phyloP scores from a whole-genome alignment of 2,797 vertebrate genomes.

The Sphaeramia orbicularis region DNA sequence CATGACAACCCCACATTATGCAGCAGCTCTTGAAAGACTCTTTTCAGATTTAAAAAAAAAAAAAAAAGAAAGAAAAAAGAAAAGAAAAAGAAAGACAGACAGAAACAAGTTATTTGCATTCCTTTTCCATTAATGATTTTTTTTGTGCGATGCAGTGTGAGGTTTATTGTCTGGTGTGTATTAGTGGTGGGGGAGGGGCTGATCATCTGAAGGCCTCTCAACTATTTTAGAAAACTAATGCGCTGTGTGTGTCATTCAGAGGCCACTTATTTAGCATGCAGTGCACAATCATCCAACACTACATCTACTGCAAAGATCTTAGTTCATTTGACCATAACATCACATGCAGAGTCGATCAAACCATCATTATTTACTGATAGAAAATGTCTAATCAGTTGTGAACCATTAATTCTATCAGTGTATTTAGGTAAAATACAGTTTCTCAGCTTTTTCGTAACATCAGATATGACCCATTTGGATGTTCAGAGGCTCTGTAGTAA shows the following conservation, averaged over 20 bases:
- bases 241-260: conserved; percentile 45
- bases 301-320: conserved; percentile 32
- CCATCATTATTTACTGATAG: no score
- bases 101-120: conserved; percentile 81
- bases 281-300: conserved; percentile 44
- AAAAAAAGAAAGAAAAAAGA: conserved; percentile 8
- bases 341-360: no score
- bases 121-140: conserved; percentile 70
- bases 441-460: no score
- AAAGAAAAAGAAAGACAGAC: conserved; percentile 45
- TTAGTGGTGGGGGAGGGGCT: conserved; percentile 1
- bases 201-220: conserved; percentile 42
- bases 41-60: conserved; percentile 70
- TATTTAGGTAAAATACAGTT: no score
- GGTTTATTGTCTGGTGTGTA: conserved; percentile 56
- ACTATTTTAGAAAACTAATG: conserved; percentile 54
- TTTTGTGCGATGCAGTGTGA: conserved; percentile 39
- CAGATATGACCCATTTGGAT: no score
- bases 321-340: conserved; percentile 22
- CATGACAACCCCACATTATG: conserved; percentile 73
- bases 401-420: no score
- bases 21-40: conserved; percentile 75
- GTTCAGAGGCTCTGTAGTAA: no score
- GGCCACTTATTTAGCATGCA: conserved; percentile 71
- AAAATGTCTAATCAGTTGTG: no score